Conservation (phyloP, 2,113 vertebrate species). For the Eurypyga helias region DNA sequence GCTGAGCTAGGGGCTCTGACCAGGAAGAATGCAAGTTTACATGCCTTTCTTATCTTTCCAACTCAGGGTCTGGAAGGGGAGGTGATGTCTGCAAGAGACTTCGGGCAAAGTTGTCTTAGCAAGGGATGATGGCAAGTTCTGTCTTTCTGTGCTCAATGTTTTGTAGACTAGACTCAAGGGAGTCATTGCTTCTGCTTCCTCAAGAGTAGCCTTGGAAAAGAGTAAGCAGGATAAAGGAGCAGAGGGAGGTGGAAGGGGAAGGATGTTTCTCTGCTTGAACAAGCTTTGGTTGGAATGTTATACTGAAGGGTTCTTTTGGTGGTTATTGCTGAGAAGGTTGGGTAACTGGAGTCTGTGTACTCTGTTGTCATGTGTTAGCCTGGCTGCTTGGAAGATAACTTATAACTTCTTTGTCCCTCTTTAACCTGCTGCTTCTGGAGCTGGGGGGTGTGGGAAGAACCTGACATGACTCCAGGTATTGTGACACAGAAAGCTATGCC, state of each 20-base stretch:
- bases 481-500: constrained; percentile 26
- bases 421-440: constrained; percentile 5
- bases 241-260: not conserved
- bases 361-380: not conserved
- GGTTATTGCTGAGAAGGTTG: not conserved
- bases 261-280: not conserved
- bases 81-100: not conserved
- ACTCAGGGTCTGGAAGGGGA: not conserved
- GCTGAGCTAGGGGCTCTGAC: not conserved
- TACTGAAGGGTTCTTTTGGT: not conserved
- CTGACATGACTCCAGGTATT: not conserved
- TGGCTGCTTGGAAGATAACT: not conserved
- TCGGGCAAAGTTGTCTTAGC: not conserved
- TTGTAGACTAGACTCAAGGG: not conserved
- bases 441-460: not conserved
- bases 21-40: not conserved
- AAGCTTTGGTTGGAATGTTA: not conserved
- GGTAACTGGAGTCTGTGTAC: not conserved
- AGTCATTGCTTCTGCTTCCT: not conserved
- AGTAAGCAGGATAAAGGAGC: not conserved
- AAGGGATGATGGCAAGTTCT: not conserved
- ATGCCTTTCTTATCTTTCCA: not conserved
- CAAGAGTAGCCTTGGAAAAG: not conserved
- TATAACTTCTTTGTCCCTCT: not conserved
- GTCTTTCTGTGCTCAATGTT: not conserved